Evolutionary conservation across 1,140 invertebrate species (phyloP).

Genomic region (Drosophila pseudoananassae): DNA sequence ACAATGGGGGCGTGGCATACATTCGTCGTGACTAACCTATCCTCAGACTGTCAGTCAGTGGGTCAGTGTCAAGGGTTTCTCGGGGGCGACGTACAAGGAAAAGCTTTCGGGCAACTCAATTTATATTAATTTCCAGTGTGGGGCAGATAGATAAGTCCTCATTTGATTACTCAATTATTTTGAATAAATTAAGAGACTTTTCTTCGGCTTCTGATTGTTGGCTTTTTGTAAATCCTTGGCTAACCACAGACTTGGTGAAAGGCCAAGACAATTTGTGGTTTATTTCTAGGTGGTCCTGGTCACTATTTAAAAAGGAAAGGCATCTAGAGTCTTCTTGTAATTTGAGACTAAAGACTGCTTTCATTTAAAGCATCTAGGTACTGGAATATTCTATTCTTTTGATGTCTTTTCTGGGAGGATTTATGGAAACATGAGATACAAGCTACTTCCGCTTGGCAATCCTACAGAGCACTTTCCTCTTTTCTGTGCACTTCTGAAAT

Average conservation of each 20-base stretch:
- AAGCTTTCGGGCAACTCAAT: conserved; percentile 33
- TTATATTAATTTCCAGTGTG: conserved; percentile 41
- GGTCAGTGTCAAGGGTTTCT: conserved; percentile 44
- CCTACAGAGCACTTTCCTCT: conserved; percentile 27
- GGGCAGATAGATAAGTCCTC: conserved; percentile 10
- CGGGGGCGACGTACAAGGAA: conserved; percentile 17
- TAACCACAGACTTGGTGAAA: conserved; percentile 17
- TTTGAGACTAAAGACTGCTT: not conserved
- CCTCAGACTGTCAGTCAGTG: conserved; percentile 23
- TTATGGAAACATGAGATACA: not conserved
- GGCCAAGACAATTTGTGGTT: conserved; percentile 24
- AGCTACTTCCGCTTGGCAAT: conserved; percentile 41
- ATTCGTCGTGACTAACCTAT: conserved; percentile 6
- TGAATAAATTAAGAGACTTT: conserved; percentile 37
- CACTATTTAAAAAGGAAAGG: too few relatives aligned
- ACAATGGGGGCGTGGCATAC: conserved; percentile 10
- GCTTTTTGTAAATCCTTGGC: conserved; percentile 15
- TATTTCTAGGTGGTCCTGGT: not conserved
- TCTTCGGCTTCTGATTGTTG: conserved; percentile 10
- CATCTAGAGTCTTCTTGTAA: not conserved
- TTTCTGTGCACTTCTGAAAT: conserved; percentile 55
- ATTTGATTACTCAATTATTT: conserved; percentile 47
- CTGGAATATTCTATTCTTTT: not conserved
- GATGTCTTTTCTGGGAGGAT: not conserved
- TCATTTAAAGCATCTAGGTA: not conserved